These are phyloP conservation scores for Araneus ventricosus DNA, from an alignment of 1,140 invertebrate genomes.

Conservation along the genomic window DNA sequence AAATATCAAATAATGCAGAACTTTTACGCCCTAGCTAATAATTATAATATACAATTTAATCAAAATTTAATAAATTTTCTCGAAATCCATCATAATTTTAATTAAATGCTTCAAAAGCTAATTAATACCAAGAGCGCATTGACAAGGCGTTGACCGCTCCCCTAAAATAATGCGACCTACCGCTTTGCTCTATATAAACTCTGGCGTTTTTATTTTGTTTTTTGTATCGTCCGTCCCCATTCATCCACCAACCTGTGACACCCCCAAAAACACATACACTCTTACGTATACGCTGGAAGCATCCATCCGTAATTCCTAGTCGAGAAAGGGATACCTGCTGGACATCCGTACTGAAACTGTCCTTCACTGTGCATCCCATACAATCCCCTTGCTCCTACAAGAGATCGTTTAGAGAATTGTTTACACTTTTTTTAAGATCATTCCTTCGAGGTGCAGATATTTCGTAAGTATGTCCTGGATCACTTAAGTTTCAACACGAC, in stretches of 20 bases:
- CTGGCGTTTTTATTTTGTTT: too few species aligned
- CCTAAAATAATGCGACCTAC: too few species aligned
- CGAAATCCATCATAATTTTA: too few species aligned
- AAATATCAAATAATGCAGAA: too few species aligned
- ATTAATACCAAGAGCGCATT: too few species aligned
- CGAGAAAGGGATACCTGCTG: conserved; percentile 61
- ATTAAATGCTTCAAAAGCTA: too few species aligned
- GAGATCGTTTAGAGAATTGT: not conserved
- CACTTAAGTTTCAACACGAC: not conserved
- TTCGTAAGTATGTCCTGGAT: not conserved
- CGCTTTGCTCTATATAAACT: too few species aligned
- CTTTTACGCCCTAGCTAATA: too few species aligned
- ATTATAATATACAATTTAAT: too few species aligned
- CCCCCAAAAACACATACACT: conserved; percentile 58
- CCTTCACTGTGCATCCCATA: conserved; percentile 35
- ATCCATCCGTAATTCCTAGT: conserved; percentile 69
- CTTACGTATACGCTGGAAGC: conserved; percentile 38
- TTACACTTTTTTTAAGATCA: not conserved
- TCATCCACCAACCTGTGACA: conserved; percentile 62
- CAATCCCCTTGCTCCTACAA: not conserved
- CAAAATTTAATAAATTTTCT: too few species aligned
- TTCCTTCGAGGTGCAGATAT: not conserved
- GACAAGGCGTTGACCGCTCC: too few species aligned
- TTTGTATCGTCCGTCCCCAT: conserved; percentile 25
- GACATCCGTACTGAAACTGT: conserved; percentile 44